Conservation (phyloP, 2,113 vertebrate genomes). For the Dasyornis broadbenti region DNA sequence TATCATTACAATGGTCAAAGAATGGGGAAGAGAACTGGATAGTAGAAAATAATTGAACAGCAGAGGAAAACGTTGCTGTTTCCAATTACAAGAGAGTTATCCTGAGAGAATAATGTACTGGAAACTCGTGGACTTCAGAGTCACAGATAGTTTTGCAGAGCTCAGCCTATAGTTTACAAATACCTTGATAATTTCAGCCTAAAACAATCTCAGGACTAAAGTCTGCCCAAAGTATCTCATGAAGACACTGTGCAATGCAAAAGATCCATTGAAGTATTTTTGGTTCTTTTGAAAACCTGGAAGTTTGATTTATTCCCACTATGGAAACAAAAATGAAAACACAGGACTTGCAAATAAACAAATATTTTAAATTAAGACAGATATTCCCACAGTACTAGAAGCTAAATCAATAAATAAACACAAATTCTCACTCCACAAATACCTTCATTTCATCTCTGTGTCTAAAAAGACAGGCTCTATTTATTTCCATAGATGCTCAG, state of each 20-base stretch:
- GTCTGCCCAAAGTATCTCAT: neutral
- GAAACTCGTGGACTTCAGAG: neutral
- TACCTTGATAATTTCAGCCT: neutral
- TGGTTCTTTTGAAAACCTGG: neutral
- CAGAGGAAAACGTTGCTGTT: neutral
- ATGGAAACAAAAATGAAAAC: neutral
- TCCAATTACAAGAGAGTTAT: neutral
- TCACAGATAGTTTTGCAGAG: neutral
- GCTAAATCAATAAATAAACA: neutral
- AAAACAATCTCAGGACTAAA: neutral
- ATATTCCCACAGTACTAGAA: neutral
- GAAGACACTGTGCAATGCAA: neutral
- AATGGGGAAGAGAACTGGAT: neutral
- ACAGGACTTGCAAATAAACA: neutral
- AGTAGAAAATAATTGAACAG: neutral
- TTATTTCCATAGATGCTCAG: slow-evolving; percentile 14
- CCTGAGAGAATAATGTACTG: neutral
- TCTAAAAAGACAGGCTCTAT: neutral
- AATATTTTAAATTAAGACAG: slow-evolving; percentile 21
- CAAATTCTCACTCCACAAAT: neutral
- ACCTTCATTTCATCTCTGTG: neutral
- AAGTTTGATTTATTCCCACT: neutral
- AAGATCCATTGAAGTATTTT: neutral
- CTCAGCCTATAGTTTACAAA: neutral
- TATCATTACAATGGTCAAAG: neutral